A percentile compares a stretch with the other conserved stretches of the same genome.
Evolutionary conservation across 2,113 vertebrate genomes (phyloP).

Genomic region (Cebidichthys violaceus): DNA sequence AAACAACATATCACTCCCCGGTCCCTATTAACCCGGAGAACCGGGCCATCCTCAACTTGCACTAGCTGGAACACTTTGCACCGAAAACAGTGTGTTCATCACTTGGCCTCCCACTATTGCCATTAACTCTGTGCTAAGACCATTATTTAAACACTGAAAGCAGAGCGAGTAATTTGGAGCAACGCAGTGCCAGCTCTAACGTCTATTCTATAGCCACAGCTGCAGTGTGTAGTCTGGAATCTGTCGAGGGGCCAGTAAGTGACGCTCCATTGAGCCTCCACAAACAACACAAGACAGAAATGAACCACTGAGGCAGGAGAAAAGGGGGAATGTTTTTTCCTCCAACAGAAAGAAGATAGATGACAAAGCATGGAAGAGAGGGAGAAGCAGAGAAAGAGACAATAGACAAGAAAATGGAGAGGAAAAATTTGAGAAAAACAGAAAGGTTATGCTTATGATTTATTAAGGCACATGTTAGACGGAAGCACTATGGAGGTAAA

Average conservation of each 20-base stretch:
- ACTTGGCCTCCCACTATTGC: slow-evolving; percentile 68
- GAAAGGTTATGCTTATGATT: slow-evolving; percentile 46
- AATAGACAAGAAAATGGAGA: slow-evolving; percentile 14
- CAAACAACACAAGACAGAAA: slow-evolving; percentile 78
- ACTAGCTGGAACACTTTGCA: slow-evolving; percentile 61
- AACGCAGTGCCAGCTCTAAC: slow-evolving; percentile 62
- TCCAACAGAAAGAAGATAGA: slow-evolving; percentile 61
- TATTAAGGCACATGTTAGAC: slow-evolving; percentile 28
- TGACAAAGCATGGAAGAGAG: slow-evolving; percentile 50
- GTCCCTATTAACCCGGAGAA: slow-evolving; percentile 66
- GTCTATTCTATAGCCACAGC: slow-evolving; percentile 72
- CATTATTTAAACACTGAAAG: slow-evolving; percentile 80
- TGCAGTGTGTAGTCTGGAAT: slow-evolving; percentile 74
- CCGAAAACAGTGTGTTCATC: slow-evolving; percentile 63
- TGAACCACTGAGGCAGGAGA: slow-evolving; percentile 72
- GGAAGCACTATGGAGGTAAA: not conserved
- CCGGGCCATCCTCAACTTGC: slow-evolving; percentile 49
- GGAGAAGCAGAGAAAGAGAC: slow-evolving; percentile 35
- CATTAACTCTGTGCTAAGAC: slow-evolving; percentile 70
- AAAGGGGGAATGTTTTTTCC: slow-evolving; percentile 63
- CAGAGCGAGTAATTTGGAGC: slow-evolving; percentile 72
- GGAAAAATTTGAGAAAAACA: slow-evolving; percentile 7
- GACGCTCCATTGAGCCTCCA: slow-evolving; percentile 79
- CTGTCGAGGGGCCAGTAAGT: slow-evolving; percentile 79
- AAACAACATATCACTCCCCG: slow-evolving; percentile 69